Evolutionary conservation across 2,888 invertebrate species (phyloP).

Genomic region (Strigamia transsilvanica): DNA sequence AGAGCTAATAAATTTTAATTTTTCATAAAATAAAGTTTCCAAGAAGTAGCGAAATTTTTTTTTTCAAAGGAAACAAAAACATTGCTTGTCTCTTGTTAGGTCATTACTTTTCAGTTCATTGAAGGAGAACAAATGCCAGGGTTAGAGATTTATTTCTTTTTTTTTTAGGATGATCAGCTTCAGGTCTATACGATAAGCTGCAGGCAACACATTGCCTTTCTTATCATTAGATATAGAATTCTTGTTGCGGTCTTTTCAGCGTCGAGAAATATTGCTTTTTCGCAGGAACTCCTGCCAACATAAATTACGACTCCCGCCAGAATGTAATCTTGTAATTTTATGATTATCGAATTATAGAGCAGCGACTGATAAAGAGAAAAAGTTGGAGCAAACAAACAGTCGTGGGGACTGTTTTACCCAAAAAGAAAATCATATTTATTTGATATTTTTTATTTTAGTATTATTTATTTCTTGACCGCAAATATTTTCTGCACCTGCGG

Average conservation of each 20-base stretch:
- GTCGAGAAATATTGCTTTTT: conserved; percentile 25
- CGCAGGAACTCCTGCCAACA: conserved; percentile 12
- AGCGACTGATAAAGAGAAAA: not conserved
- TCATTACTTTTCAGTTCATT: conserved; percentile 21
- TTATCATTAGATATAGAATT: conserved; percentile 20
- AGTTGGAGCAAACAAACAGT: no score
- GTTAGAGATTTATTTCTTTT: conserved; percentile 19
- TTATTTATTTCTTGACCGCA: not conserved
- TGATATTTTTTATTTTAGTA: not conserved
- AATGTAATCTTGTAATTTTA: conserved; percentile 30
- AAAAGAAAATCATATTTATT: no score
- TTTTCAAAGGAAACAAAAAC: not conserved
- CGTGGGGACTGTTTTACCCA: no score
- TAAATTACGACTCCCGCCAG: conserved; percentile 32
- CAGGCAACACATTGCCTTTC: conserved; percentile 25
- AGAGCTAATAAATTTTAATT: not conserved
- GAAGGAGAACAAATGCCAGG: conserved; percentile 10
- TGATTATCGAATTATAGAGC: conserved; percentile 30
- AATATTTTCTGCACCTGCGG: conserved; percentile 6
- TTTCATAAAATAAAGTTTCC: not conserved
- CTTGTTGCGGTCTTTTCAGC: conserved; percentile 29
- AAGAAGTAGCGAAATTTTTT: not conserved
- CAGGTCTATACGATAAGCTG: not conserved
- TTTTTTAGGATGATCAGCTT: conserved; percentile 18
- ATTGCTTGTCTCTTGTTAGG: not conserved